Evolutionary conservation across 2,113 vertebrate species (phyloP), one percentile per base, ranked within the genome.

Genomic region (Rhinopithecus roxellana): DNA sequence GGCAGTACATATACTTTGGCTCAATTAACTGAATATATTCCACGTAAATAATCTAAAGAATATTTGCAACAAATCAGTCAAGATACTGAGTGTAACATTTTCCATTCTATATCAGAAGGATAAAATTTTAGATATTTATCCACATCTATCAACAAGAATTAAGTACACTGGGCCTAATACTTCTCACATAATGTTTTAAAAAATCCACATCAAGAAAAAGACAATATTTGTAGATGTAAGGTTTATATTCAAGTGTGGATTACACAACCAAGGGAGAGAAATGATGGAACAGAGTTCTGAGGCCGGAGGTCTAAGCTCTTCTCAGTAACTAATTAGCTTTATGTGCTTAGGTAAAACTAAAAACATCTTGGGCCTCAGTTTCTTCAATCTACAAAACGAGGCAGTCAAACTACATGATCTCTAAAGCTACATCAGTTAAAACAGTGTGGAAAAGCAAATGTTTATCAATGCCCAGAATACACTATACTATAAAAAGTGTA

Each of bases 1-100:
- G 92, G 93, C 3, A 90, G 40, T 67, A 38, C 3, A 80, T 40
- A 92, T 55, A 74, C 7, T 93, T 77, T 82, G 69, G 7, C 35
- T 61, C 50, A 84, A 23, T 86, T 83, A 94, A 85, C 8, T 93
- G 30, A 81, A 20, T 25, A 11, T 89, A 59, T 86, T 94, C 23
- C 17, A 78, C 27, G 2, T 52, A 55, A 3, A 67, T 2, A 45
- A 85, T 52, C 72, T 91, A 78, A 90, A 87, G 35, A 6, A 61
- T 50, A 88, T 87, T 83, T 90, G 25, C 45, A 94, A 93, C 14
- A 93, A 61, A 69, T 93, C 16, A 87, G 85, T 81, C 45, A 90
- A 93, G 75, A 40, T 57, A 94, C 0, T 35, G 23, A 74, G 23
- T 48, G 55, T 11, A 27, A 35, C 48, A 91, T 81, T 93, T 89